Evolutionary conservation across 2,113 vertebrate genomes (phyloP).

Genomic region (Spheniscus mendiculus): DNA sequence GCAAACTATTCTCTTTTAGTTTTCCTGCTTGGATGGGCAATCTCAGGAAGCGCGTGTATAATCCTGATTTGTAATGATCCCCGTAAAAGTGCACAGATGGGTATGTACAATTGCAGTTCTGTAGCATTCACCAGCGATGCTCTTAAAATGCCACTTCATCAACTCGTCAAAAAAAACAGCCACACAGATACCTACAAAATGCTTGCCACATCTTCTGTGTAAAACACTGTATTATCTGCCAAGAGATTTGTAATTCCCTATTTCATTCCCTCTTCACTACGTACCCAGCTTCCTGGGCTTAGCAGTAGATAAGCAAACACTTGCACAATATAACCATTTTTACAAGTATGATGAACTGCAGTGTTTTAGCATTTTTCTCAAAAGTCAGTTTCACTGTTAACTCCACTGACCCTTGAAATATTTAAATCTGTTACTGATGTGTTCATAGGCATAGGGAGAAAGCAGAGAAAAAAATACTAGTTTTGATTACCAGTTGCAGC

Average conservation of each 20-base stretch:
- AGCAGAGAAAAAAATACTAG: not conserved
- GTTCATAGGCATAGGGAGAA: not conserved
- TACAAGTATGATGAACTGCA: not conserved
- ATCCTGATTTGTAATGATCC: not conserved
- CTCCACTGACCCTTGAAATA: not conserved
- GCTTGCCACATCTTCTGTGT: not conserved
- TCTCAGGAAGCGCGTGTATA: not conserved
- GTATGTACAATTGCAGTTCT: not conserved
- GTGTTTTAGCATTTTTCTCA: not conserved
- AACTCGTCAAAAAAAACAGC: not conserved
- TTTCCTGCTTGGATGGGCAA: not conserved
- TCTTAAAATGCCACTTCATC: constrained; percentile 20
- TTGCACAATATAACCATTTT: not conserved
- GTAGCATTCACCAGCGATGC: not conserved
- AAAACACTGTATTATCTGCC: not conserved
- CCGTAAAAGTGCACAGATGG: not conserved
- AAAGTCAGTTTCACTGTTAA: not conserved
- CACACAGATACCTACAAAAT: not conserved
- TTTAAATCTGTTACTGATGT: not conserved
- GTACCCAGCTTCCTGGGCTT: not conserved
- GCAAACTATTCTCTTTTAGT: not conserved
- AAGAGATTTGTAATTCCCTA: not conserved
- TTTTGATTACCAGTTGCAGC: not conserved
- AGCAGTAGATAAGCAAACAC: not conserved
- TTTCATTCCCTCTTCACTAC: not conserved